These are phyloP conservation scores for Callaeas wilsoni DNA, from an alignment of 2,113 vertebrate species.

Conservation along the genomic window DNA sequence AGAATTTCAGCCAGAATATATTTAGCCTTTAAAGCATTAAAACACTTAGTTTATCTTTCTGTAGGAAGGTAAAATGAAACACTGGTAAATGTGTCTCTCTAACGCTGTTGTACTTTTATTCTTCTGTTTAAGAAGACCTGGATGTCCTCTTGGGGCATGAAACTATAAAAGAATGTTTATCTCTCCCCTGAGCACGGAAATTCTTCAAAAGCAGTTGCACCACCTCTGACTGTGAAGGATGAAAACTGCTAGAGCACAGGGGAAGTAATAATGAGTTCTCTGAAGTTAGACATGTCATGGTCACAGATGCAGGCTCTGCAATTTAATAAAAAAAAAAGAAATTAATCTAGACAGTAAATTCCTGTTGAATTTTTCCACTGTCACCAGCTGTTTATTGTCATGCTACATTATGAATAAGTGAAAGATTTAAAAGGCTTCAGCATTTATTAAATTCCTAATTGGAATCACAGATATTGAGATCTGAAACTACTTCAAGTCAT, in stretches of 20 bases:
- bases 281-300: not conserved
- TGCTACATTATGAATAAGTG: constrained; percentile 17
- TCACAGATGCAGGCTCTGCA: not conserved
- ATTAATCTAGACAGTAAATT: not conserved
- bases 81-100: not conserved
- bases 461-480: constrained; percentile 40
- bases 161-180: not conserved
- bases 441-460: constrained; percentile 46
- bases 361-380: not conserved
- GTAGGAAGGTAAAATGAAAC: not conserved
- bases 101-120: not conserved
- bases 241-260: not conserved
- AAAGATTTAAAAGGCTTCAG: not conserved
- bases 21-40: not conserved
- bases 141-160: not conserved
- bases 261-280: constrained; percentile 4
- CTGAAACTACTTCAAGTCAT: constrained; percentile 8
- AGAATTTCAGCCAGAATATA: not conserved
- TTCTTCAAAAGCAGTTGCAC: not conserved
- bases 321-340: not conserved
- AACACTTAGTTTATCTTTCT: not conserved
- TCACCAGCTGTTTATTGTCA: constrained; percentile 33
- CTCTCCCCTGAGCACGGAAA: not conserved
- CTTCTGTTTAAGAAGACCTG: not conserved
- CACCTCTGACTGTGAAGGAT: not conserved